Base-by-base conservation (phyloP, 2,113 vertebrate genomes). In the Manacus vitellinus region DNA sequence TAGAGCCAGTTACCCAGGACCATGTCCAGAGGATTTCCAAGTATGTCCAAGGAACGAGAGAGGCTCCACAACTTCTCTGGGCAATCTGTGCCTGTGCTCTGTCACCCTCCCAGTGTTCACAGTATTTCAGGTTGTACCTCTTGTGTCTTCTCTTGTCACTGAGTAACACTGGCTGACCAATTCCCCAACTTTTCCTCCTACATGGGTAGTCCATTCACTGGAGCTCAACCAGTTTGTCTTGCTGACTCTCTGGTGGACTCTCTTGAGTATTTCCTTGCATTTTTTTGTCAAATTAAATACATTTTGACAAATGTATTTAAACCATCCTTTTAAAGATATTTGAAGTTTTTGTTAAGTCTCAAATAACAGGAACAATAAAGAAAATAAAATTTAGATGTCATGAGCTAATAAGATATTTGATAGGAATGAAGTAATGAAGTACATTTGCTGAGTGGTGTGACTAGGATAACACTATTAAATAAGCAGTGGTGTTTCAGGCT, bases 1-100 rank as follows among this genome's bases (percentile, higher is more conserved):
- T 52, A 25, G 14, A 87, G 7, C 20, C 56, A 20, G 7, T 17
- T 49, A 31, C 12, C 10, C 35, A 46, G 56, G 14, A 27, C 7
- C 16, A 22, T 0, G 2, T 77, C 39, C 6, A 41, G 31, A 49
- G 18, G 17, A 4, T 61, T 79, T 71, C 52, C 0, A 1, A 47
- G 23, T 13, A 35, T 7, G 2, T 33, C 7, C 31, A 61, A 74
- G 35, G 8, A 86, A 23, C 15, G 10, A 65, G 22, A 21, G 8
- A 65, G 22, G 23, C 6, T 21, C n/a, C 11, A 10, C 35, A 37
- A 6, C 13, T 3, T 55, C 16, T 21, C 12, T 67, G 23, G 9
- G n/a, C 13, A 80, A 37, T 14, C 9, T 71, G 14, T 66, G 44
- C 22, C 30, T 51, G 35, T 71, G 41, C 6, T 37, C 17, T 52